phyloP scores from a whole-genome alignment of 64 coral and sea anemone genomes.

The Montipora foliosa region DNA sequence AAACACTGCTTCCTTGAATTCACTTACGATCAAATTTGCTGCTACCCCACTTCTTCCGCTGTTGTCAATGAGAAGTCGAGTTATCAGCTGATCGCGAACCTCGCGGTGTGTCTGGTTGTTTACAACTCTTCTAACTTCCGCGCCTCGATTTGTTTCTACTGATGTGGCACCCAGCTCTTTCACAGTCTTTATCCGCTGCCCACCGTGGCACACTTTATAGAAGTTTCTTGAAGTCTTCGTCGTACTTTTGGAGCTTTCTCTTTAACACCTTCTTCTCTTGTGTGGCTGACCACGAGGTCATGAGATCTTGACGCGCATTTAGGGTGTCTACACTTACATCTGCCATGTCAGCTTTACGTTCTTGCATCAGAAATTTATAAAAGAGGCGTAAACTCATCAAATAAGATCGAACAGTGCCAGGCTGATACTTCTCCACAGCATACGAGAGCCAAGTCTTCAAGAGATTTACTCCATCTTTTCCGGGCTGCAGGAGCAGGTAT shows the following conservation, averaged over 20 bases:
- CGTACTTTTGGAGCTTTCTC: constrained; percentile 30
- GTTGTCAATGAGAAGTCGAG: constrained; percentile 55
- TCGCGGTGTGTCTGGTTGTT: constrained; percentile 47
- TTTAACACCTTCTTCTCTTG: constrained; percentile 52
- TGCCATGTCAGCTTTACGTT: neutral
- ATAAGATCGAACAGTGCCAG: constrained; percentile 49
- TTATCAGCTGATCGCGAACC: constrained; percentile 51
- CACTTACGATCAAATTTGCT: constrained; percentile 49
- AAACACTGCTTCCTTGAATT: constrained; percentile 37
- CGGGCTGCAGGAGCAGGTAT: neutral
- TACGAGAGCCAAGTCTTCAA: constrained; percentile 28
- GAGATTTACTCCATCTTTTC: constrained; percentile 16
- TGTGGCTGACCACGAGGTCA: constrained; percentile 45
- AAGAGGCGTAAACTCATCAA: constrained; percentile 52
- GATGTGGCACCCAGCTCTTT: constrained; percentile 17
- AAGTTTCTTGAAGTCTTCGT: constrained; percentile 43
- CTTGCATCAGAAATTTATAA: constrained; percentile 42
- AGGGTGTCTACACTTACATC: neutral
- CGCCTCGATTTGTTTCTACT: too few species aligned
- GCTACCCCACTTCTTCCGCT: constrained; percentile 61
- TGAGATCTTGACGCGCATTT: constrained; percentile 23
- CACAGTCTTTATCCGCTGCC: constrained; percentile 14
- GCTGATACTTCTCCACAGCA: constrained; percentile 20
- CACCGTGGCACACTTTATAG: constrained; percentile 42
- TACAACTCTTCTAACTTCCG: neutral